phyloP scores from a whole-genome alignment of 2,888 invertebrate genomes.

The Monochamus alternatus region DNA sequence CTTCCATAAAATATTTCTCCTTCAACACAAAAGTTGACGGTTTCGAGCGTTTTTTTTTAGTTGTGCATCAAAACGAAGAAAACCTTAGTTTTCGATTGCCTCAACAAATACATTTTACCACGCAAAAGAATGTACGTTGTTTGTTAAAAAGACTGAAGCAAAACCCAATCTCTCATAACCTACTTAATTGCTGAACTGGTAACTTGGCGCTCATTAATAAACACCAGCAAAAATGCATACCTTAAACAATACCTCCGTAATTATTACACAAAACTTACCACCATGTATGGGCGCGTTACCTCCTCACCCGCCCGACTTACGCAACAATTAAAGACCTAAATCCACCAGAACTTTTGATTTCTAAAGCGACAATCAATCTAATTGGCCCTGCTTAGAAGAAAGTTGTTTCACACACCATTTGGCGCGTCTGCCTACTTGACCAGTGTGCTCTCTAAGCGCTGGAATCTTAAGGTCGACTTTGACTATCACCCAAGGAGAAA shows the following conservation, averaged over 20 bases:
- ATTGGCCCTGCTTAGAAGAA: conserved; percentile 56
- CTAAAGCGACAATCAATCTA: conserved; percentile 46
- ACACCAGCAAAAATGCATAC: conserved; percentile 7
- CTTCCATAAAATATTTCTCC: too few relatives aligned
- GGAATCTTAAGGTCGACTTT: conserved; percentile 49
- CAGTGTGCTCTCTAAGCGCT: conserved; percentile 43
- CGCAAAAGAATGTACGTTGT: not conserved
- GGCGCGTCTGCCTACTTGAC: conserved; percentile 39
- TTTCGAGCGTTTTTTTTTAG: too few relatives aligned
- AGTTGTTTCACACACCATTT: conserved; percentile 57
- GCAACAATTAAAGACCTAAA: conserved; percentile 40
- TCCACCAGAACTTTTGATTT: conserved; percentile 61
- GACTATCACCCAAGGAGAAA: conserved; percentile 59
- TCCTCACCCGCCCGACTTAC: conserved; percentile 36
- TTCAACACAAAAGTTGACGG: too few relatives aligned
- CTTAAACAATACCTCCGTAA: conserved; percentile 25
- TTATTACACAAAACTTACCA: conserved; percentile 17
- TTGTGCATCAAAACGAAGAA: too few relatives aligned
- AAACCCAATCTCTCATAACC: conserved; percentile 26
- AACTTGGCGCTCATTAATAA: conserved; percentile 8
- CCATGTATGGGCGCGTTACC: conserved; percentile 38
- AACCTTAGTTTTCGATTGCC: too few relatives aligned
- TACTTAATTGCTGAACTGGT: conserved; percentile 25
- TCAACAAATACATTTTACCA: not conserved
- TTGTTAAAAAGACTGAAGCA: conserved; percentile 11